A percentile compares a stretch with the other conserved stretches of the same genome.
These are phyloP conservation scores for Alexandromys oeconomus DNA, from an alignment of 2,797 vertebrate genomes.

Conservation along the genomic window DNA sequence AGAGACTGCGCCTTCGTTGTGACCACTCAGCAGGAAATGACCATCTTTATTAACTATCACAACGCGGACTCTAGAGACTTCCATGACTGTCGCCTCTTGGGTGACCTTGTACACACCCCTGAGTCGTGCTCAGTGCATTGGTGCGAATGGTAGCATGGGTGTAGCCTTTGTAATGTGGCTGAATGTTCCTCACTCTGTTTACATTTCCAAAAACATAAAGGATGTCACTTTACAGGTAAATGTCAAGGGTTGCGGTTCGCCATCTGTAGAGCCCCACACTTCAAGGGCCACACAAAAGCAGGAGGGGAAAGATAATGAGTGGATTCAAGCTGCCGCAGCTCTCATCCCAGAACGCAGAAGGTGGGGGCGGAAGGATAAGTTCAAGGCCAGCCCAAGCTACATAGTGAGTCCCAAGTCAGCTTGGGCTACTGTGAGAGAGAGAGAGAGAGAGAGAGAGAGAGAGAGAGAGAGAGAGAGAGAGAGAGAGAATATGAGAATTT, in stretches of 20 bases:
- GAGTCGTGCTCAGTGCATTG: neutral
- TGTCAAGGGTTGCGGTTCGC: neutral
- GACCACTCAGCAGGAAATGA: neutral
- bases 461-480: neutral
- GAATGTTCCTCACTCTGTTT: neutral
- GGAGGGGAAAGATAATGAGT: neutral
- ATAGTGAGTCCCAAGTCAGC: neutral
- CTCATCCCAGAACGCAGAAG: neutral
- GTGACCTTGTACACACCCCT: neutral
- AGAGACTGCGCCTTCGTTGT: neutral
- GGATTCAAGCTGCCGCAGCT: neutral
- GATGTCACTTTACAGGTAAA: neutral
- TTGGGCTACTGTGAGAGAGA: neutral
- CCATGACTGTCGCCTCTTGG: neutral
- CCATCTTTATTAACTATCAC: neutral
- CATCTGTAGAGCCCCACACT: neutral
- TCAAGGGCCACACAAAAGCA: neutral
- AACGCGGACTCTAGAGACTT: neutral
- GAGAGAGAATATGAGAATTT: neutral
- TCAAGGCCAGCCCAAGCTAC: neutral
- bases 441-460: too few relatives aligned
- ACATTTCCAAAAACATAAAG: neutral
- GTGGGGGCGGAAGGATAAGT: neutral
- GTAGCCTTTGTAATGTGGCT: neutral
- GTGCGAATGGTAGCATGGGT: neutral